Percentiles rank a stretch among this genome's conserved stretches.
phyloP scores from a whole-genome alignment of 2,888 invertebrate species.

The Beris morrisii region DNA sequence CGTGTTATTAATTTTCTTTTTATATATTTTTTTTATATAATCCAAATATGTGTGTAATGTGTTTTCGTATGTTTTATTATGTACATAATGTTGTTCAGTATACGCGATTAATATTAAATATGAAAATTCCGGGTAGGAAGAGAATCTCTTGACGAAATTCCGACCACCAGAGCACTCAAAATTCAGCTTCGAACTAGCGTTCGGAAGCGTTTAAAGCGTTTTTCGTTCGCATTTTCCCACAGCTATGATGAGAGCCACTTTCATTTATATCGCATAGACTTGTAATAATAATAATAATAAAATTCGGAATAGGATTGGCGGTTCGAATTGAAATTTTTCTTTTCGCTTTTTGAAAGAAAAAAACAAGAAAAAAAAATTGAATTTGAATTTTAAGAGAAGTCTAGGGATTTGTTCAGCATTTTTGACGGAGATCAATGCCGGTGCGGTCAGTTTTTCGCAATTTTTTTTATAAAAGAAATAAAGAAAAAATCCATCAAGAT shows the following conservation, averaged over 20 bases:
- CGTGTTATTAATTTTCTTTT: conserved; percentile 3
- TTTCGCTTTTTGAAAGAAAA: neutral
- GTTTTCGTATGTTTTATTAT: conserved; percentile 17
- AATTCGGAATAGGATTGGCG: conserved; percentile 21
- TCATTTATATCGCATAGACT: conserved; percentile 24
- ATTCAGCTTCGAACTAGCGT: conserved; percentile 37
- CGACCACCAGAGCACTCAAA: conserved; percentile 33
- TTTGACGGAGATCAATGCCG: conserved; percentile 19
- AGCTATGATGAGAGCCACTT: conserved; percentile 28
- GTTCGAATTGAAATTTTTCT: conserved; percentile 17
- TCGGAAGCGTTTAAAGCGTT: conserved; percentile 10
- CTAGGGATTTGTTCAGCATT: neutral
- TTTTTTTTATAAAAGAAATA: neutral
- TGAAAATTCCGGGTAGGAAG: conserved; percentile 15
- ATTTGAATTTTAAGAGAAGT: neutral
- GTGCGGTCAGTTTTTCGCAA: conserved; percentile 10
- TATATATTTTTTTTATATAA: neutral
- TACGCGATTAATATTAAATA: conserved; percentile 1
- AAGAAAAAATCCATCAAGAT: too few relatives aligned
- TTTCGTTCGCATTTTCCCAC: conserved; percentile 23
- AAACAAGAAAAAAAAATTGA: too few relatives aligned
- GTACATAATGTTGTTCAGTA: conserved; percentile 17
- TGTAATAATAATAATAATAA: conserved; percentile 32
- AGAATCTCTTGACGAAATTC: conserved; percentile 19
- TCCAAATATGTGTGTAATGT: conserved; percentile 10